Evolutionary conservation across 1,140 invertebrate genomes (phyloP).

Genomic region (honey bee (Apis mellifera)): DNA sequence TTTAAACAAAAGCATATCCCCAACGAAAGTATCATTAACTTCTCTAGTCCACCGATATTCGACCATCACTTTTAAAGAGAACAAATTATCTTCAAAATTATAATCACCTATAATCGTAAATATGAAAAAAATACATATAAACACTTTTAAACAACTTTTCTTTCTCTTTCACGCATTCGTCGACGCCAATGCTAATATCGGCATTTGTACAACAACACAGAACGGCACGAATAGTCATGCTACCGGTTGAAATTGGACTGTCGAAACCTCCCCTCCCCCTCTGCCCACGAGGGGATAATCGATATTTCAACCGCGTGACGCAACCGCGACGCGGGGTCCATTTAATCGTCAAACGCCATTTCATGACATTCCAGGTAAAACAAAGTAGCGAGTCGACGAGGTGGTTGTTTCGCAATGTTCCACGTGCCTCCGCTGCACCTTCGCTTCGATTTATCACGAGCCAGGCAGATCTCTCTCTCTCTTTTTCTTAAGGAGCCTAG

Average conservation of each 20-base stretch:
- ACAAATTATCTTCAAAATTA: too few relatives aligned
- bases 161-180: too few relatives aligned
- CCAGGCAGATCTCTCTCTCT: background rate
- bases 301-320: slow-evolving; percentile 31
- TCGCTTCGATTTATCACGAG: slow-evolving; percentile 29
- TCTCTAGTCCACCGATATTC: too few relatives aligned
- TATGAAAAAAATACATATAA: too few relatives aligned
- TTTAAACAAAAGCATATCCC: too few relatives aligned
- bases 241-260: slow-evolving; percentile 19
- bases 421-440: slow-evolving; percentile 23
- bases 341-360: slow-evolving; percentile 36
- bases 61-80: too few relatives aligned
- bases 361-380: slow-evolving; percentile 43
- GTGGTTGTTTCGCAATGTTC: slow-evolving; percentile 21
- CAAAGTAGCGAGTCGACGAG: background rate
- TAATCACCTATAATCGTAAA: too few relatives aligned
- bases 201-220: too few relatives aligned
- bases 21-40: too few relatives aligned
- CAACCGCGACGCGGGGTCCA: slow-evolving; percentile 1
- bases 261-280: background rate
- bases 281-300: background rate
- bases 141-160: too few relatives aligned
- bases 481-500: background rate
- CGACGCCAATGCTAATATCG: background rate
- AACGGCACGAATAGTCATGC: background rate